Percentiles rank a stretch among this genome's conserved stretches.
Conservation (phyloP, 2,888 invertebrate genomes). For the Cotesia congregata region DNA sequence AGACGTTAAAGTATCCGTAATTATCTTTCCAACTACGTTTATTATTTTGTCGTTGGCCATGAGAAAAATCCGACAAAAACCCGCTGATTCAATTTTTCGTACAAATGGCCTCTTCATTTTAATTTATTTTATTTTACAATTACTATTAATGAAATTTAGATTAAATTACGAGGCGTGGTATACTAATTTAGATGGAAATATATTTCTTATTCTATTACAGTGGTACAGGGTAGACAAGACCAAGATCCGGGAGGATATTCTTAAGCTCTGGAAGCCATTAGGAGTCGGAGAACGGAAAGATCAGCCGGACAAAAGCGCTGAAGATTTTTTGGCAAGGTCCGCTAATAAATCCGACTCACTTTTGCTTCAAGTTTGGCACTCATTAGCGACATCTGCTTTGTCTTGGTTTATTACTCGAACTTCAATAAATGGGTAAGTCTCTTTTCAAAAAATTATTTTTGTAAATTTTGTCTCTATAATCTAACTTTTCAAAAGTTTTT, state of each 20-base stretch:
- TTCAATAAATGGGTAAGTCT: conserved; percentile 91
- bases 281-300: conserved; percentile 68
- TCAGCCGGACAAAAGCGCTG: conserved; percentile 79
- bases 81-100: conserved; percentile 56
- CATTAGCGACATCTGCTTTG: conserved; percentile 86
- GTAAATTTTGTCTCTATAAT: neutral
- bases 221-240: conserved; percentile 81
- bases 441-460: conserved; percentile 8
- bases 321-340: conserved; percentile 80
- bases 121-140: conserved; percentile 11
- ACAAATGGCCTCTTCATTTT: neutral
- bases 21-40: conserved; percentile 57
- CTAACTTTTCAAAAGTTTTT: no score
- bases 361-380: conserved; percentile 91
- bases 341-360: conserved; percentile 88
- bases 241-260: conserved; percentile 72
- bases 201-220: conserved; percentile 70
- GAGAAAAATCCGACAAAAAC: conserved; percentile 67
- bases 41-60: conserved; percentile 50
- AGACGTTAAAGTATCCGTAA: conserved; percentile 68
- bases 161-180: no score
- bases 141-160: neutral
- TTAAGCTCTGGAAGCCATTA: conserved; percentile 77
- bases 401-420: conserved; percentile 94
- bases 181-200: no score